Evolutionary conservation across 2,888 invertebrate species (phyloP).

Genomic region (Heliconius aoede): DNA sequence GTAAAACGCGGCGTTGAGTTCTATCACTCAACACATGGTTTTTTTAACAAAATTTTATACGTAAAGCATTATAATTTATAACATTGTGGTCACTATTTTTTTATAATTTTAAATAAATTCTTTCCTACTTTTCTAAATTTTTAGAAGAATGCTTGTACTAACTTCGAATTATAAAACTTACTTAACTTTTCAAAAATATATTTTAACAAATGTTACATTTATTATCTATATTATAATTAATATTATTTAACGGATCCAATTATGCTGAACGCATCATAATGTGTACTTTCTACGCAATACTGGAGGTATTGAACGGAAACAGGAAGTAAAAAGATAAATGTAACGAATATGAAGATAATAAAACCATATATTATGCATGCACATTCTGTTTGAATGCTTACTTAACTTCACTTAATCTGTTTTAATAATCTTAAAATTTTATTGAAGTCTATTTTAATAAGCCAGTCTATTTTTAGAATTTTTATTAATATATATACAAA

Average conservation of each 20-base stretch:
- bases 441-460: background rate
- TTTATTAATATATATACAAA: background rate
- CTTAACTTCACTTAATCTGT: background rate
- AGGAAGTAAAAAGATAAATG: constrained; percentile 4
- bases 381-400: background rate
- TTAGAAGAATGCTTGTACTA: too few relatives aligned
- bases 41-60: too few relatives aligned
- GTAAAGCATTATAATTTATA: too few relatives aligned
- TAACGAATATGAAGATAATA: background rate
- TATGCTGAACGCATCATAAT: background rate
- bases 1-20: too few relatives aligned
- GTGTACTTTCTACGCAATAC: background rate
- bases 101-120: too few relatives aligned
- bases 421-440: background rate
- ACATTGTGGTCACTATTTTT: too few relatives aligned
- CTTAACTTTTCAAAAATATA: background rate
- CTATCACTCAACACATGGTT: too few relatives aligned
- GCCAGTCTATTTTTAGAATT: background rate
- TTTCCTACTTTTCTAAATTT: too few relatives aligned
- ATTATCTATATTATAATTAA: background rate
- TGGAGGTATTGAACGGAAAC: background rate
- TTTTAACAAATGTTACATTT: background rate
- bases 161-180: too few relatives aligned
- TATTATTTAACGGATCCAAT: background rate
- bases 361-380: background rate